Conservation (phyloP, 2,888 invertebrate species). For the Eilema sororculum region DNA sequence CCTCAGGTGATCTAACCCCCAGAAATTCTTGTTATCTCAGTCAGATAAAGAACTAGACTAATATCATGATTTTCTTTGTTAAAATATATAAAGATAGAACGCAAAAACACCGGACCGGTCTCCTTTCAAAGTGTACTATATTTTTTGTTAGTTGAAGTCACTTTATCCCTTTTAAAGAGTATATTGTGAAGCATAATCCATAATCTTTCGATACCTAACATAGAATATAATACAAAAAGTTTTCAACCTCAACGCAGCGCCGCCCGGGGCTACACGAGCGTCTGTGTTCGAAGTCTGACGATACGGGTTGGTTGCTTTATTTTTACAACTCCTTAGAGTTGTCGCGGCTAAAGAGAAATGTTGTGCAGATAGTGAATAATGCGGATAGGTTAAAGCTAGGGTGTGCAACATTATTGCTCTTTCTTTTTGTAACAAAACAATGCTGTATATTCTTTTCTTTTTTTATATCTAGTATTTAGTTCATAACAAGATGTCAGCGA, state of each 20-base stretch:
- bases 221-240: conserved; percentile 4
- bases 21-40: too few relatives aligned
- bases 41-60: too few relatives aligned
- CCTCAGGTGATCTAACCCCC: too few relatives aligned
- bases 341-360: conserved; percentile 8
- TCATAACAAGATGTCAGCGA: too few relatives aligned
- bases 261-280: conserved; percentile 10
- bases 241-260: not conserved
- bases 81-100: too few relatives aligned
- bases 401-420: not conserved
- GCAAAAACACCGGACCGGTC: too few relatives aligned
- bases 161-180: too few relatives aligned
- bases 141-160: too few relatives aligned
- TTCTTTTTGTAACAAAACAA: not conserved
- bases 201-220: not conserved
- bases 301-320: conserved; percentile 24
- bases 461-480: not conserved
- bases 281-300: conserved; percentile 20
- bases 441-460: not conserved
- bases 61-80: too few relatives aligned
- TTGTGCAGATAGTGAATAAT: conserved; percentile 11
- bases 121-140: too few relatives aligned
- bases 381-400: not conserved
- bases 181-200: too few relatives aligned
- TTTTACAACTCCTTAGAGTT: conserved; percentile 18